Evolutionary conservation across 2,888 invertebrate species (phyloP).

Genomic region (Xylophagus ater): DNA sequence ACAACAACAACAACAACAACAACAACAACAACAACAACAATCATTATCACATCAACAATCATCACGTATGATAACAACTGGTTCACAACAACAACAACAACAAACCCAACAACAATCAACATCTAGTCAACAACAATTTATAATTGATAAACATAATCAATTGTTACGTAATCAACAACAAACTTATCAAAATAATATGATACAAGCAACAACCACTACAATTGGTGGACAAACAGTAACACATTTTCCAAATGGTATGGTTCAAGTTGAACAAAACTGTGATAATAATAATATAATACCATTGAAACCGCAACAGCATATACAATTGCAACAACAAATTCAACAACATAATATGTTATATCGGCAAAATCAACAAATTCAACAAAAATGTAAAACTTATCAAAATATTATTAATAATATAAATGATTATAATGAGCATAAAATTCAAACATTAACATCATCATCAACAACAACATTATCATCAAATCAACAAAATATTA

Average conservation of each 20-base stretch:
- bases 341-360: conserved; percentile 26
- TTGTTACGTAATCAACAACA: conserved; percentile 10
- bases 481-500: conserved; percentile 33
- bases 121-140: conserved; percentile 17
- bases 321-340: conserved; percentile 26
- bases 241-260: conserved; percentile 25
- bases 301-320: conserved; percentile 25
- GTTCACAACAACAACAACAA: conserved; percentile 12
- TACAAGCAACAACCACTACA: conserved; percentile 20
- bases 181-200: no score
- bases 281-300: conserved; percentile 20
- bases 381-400: no score
- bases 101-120: conserved; percentile 14
- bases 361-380: conserved; percentile 22
- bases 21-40: neutral
- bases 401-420: conserved; percentile 2
- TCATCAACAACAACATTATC: conserved; percentile 11
- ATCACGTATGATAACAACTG: conserved; percentile 3
- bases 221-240: conserved; percentile 26
- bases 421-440: neutral
- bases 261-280: conserved; percentile 26
- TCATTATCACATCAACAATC: neutral
- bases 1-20: conserved; percentile 13
- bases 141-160: conserved; percentile 2
- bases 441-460: conserved; percentile 4